These are phyloP conservation scores for Pipistrellus pipistrellus DNA, from an alignment of 2,797 vertebrate species.

Conservation along the genomic window DNA sequence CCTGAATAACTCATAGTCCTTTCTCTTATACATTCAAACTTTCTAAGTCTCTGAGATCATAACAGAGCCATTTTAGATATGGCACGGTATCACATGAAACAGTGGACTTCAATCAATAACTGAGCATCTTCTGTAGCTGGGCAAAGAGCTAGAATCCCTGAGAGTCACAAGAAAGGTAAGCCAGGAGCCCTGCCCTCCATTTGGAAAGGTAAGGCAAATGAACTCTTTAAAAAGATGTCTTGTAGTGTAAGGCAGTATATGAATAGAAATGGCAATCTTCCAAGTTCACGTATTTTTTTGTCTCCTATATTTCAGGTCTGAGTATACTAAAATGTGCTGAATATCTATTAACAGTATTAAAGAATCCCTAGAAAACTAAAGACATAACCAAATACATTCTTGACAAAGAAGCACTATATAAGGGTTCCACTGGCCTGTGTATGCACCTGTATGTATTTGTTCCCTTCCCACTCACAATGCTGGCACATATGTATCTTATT, in stretches of 20 bases:
- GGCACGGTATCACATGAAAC: not conserved
- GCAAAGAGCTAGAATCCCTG: not conserved
- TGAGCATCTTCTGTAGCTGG: not conserved
- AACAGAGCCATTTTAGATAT: constrained; percentile 36
- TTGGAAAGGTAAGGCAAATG: not conserved
- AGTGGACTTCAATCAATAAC: not conserved
- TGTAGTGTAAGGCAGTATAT: not conserved
- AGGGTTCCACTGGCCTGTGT: not conserved
- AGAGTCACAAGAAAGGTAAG: not conserved
- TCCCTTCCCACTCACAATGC: not conserved
- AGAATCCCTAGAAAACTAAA: constrained; percentile 3
- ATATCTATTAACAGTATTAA: constrained; percentile 20
- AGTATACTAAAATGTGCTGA: not conserved
- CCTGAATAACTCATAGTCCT: constrained; percentile 25
- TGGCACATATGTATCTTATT: not conserved
- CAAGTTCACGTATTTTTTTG: constrained; percentile 12
- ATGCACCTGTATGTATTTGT: not conserved
- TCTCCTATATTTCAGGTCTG: constrained; percentile 30
- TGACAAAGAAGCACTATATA: not conserved
- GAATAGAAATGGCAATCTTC: not conserved
- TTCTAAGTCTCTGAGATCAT: not conserved
- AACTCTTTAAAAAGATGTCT: not conserved
- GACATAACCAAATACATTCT: not conserved
- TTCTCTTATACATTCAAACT: constrained; percentile 58
- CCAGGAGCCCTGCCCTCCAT: not conserved